These are phyloP conservation scores for Geopemphigus sp. DNA, from an alignment of 1,140 invertebrate species.

Conservation along the genomic window DNA sequence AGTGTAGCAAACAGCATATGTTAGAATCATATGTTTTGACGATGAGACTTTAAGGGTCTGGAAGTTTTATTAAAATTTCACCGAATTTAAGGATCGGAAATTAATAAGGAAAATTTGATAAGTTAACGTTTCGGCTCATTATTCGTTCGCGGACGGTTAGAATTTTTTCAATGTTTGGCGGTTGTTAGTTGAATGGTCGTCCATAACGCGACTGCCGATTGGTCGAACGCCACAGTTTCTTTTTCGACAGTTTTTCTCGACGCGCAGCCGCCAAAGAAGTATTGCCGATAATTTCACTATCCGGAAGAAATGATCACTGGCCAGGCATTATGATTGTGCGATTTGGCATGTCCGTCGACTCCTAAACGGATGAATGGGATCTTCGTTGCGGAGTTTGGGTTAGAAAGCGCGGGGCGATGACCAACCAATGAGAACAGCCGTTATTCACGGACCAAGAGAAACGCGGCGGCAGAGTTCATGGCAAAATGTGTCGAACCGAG, in stretches of 20 bases:
- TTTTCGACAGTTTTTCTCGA: neutral
- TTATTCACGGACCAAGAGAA: neutral
- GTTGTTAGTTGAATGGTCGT: neutral
- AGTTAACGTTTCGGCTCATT: neutral
- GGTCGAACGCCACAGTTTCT: neutral
- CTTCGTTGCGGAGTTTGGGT: no score
- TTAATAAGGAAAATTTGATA: neutral
- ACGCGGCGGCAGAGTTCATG: neutral
- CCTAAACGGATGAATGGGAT: neutral
- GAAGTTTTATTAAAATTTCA: neutral
- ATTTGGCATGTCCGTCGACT: neutral
- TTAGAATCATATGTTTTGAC: no score
- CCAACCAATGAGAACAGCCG: conserved; percentile 3
- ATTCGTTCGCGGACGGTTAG: neutral
- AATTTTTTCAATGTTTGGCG: neutral
- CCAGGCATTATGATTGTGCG: neutral
- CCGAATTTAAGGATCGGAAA: neutral
- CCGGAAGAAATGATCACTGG: neutral
- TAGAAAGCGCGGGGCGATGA: neutral
- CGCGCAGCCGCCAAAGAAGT: no score
- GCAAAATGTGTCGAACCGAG: neutral
- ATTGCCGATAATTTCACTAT: neutral
- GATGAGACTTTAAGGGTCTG: no score
- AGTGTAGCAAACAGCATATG: neutral
- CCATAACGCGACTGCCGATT: neutral